Evolutionary conservation across 2,888 invertebrate genomes (phyloP).

Genomic region (Fragum whitleyi): DNA sequence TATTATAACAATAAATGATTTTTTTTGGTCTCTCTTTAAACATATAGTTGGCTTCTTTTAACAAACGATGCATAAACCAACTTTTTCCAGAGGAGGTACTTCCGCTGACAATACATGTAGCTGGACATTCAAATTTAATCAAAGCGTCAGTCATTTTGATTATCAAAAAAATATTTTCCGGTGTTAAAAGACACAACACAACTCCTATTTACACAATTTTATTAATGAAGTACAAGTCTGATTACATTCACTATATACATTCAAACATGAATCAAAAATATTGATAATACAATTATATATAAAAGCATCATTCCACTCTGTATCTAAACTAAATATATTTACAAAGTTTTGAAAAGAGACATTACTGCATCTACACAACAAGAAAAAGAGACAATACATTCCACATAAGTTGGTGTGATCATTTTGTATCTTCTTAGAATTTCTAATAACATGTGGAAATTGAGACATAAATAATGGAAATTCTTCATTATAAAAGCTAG

Average conservation of each 20-base stretch:
- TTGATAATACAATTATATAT: conserved; percentile 36
- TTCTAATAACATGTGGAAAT: conserved; percentile 17
- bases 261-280: conserved; percentile 37
- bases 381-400: conserved; percentile 56
- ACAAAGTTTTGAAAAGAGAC: conserved; percentile 49
- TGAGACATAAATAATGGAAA: conserved; percentile 32
- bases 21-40: conserved; percentile 37
- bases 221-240: conserved; percentile 41
- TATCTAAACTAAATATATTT: conserved; percentile 39
- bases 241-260: conserved; percentile 19
- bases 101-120: conserved; percentile 47
- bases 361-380: conserved; percentile 38
- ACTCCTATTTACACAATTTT: conserved; percentile 25
- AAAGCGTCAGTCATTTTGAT: conserved; percentile 32
- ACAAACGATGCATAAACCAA: conserved; percentile 41
- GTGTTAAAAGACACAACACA: not conserved
- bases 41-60: conserved; percentile 42
- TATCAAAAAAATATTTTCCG: not conserved
- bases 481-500: not conserved
- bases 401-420: conserved; percentile 50
- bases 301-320: conserved; percentile 45
- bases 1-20: conserved; percentile 47
- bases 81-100: conserved; percentile 52
- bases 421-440: conserved; percentile 50
- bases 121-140: conserved; percentile 53